Evolutionary conservation across 2,888 invertebrate genomes (phyloP).

Genomic region (Trichopria drosophilae): DNA sequence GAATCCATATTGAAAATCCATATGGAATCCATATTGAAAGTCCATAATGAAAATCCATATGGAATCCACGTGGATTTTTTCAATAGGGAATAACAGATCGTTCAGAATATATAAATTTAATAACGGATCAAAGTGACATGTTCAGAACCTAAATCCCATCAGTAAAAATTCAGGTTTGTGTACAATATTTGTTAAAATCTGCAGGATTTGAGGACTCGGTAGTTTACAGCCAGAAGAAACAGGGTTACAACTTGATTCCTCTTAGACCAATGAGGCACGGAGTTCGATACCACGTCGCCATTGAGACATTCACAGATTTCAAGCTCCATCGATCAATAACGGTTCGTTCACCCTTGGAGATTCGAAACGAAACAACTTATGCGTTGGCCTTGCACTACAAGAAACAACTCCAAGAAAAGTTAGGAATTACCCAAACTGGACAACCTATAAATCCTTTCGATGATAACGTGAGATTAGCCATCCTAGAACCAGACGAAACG

Average conservation of each 20-base stretch:
- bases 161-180: no score
- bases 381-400: constrained; percentile 75
- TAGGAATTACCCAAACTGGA: constrained; percentile 68
- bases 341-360: constrained; percentile 70
- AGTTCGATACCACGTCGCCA: constrained; percentile 71
- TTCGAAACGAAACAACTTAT: constrained; percentile 77
- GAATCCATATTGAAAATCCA: no score
- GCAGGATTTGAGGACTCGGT: constrained; percentile 65
- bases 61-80: no score
- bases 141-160: no score
- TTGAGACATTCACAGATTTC: constrained; percentile 67
- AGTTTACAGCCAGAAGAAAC: constrained; percentile 65
- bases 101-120: no score
- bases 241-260: constrained; percentile 67
- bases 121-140: no score
- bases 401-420: constrained; percentile 69
- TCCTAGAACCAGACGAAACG: constrained; percentile 73
- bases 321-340: constrained; percentile 63
- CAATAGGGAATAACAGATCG: no score
- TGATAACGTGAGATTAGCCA: constrained; percentile 71
- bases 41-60: no score
- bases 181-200: constrained; percentile 16
- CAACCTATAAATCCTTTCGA: constrained; percentile 75
- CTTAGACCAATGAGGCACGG: constrained; percentile 66
- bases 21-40: no score